phyloP scores from a whole-genome alignment of 2,888 invertebrate species.

The Pammene aurita region DNA sequence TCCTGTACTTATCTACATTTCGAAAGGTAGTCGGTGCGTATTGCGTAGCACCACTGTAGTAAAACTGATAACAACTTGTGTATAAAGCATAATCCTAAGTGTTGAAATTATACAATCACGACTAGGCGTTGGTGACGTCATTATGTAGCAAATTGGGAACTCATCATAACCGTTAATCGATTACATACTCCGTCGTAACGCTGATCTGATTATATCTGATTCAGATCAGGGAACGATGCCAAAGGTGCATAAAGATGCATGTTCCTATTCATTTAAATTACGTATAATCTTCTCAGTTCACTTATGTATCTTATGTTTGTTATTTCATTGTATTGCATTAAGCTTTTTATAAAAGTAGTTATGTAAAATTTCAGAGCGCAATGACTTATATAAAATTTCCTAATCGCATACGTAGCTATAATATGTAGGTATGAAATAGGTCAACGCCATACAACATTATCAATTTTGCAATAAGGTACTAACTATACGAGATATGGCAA shows the following conservation, averaged over 20 bases:
- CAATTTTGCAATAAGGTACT: conserved; percentile 10
- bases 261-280: no score
- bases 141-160: conserved; percentile 22
- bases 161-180: conserved; percentile 27
- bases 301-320: background rate
- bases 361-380: background rate
- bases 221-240: conserved; percentile 9
- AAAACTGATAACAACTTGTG: conserved; percentile 32
- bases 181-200: conserved; percentile 24
- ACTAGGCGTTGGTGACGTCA: conserved; percentile 12
- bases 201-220: conserved; percentile 26
- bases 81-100: conserved; percentile 25
- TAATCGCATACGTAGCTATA: no score
- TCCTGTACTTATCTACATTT: conserved; percentile 26
- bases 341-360: background rate
- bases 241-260: background rate
- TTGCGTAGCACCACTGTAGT: conserved; percentile 32
- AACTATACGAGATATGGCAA: conserved; percentile 3
- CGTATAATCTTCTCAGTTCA: conserved; percentile 7
- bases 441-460: conserved; percentile 15
- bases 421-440: conserved; percentile 3
- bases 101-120: conserved; percentile 36
- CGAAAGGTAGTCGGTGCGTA: conserved; percentile 10
- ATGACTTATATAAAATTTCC: background rate
- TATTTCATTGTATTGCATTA: background rate